Base-by-base conservation (phyloP, 2,888 invertebrate genomes). In the Diadegma fenestrale region DNA sequence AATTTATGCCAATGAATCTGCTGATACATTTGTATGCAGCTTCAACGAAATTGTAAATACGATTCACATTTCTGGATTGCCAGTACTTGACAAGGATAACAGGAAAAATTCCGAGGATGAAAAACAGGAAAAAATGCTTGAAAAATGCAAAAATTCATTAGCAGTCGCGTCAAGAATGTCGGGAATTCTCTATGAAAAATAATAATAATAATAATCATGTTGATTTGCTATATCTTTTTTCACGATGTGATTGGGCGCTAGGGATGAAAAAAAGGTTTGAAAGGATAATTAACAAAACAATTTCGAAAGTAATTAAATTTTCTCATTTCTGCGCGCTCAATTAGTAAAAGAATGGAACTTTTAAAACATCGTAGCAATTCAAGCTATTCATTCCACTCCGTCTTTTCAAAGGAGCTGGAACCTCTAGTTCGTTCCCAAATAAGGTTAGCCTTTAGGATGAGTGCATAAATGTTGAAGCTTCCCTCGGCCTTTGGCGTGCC, bases 291-390 rank as follows among this genome's bases (percentile, higher is more conserved):
- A 41, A 26, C 8, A 17, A 68, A 22, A 66, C 19, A 41, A 19
- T 66, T 22, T 41, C 30, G 41, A 66, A 66, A 66, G 41, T 68
- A 45, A 68, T 45, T 30, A 45, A 64, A 68, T 43, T 22, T 45
- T 14, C 68, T 26, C 8, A 26, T 45, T 26, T 45, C 22, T 14
- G 30, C 8, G 30, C 8, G 26, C 45, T 41, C 68, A 45, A 68
- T 68, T 45, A 68, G 45, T 30, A 43, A 68, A 68, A 68, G 19
- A 66, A 41, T 66, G 45, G 45, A 68, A 68, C 17, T 45, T 68
- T 45, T 17, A 4, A 43, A 43, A 68, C 43, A 45, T 7, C 45
- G 68, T 43, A 7, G 45, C 22, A 45, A 22, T 68, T 68, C 12
- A n/a, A 43, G 26, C 45, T 68, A 7, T 17, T 26, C 17, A 26